Base-by-base conservation (phyloP, 2,888 invertebrate species). In the Orthosia incerta region DNA sequence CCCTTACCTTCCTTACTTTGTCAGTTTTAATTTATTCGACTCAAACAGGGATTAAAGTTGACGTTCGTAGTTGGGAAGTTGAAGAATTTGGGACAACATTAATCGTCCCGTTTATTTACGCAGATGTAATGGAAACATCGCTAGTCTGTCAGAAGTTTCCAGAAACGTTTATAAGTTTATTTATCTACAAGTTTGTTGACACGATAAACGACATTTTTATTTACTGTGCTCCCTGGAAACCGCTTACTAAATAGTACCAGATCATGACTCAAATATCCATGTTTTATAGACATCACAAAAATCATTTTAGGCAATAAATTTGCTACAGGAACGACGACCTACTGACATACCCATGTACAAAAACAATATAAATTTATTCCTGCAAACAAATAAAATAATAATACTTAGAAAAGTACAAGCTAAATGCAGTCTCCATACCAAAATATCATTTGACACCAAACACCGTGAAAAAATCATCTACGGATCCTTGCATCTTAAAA, bases 21-120 rank as follows among this genome's bases (percentile, higher is more conserved):
- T 74, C 60, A 80, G 77, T 67, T 83, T 83, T 79, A 87, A 87
- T 85, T 87, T 82, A 86, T 85, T 71, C 76, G 9, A 71, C 62
- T 78, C 75, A 81, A 80, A 82, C 71, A 79, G 46, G 77, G 78
- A 80, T 83, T 85, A 75, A 57, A 65, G 48, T 75, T 79, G 68
- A 77, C 62, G 85, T 79, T 55, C 69, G 61, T 71, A 75, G 74
- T 80, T 69, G 18, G 67, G 12, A 82, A 85, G 74, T 71, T 70
- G 61, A 61, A 74, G 76, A 72, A 79, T 77, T 75, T 39, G 56
- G 46, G 70, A 72, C 76, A 73, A 74, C 45, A 80, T 83, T 79
- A 80, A 84, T 86, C 77, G 64, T 53, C 11, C 15, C 61, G 56
- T 76, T 71, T 74, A 73, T 85, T 84, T 77, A 76, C 74, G 60